A percentile compares a stretch with the other conserved stretches of the same genome.
Evolutionary conservation across 2,113 vertebrate genomes (phyloP).

Genomic region (Macroglossus sobrinus): DNA sequence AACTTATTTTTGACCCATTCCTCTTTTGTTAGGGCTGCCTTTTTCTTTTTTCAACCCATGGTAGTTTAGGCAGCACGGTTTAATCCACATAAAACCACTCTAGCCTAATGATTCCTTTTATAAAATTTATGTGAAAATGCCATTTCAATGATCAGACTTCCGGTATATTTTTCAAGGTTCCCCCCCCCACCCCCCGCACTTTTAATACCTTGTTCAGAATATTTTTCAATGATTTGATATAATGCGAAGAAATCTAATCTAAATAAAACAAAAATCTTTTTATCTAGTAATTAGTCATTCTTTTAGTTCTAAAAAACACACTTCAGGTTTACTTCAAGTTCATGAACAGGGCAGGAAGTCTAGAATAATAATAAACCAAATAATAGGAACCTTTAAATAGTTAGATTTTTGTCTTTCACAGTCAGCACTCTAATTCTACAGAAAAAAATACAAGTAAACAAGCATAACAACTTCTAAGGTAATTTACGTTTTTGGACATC

Average conservation of each 20-base stretch:
- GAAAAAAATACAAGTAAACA: not conserved
- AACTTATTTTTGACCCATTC: not conserved
- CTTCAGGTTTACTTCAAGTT: not conserved
- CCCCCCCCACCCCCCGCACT: no score
- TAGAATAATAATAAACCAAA: not conserved
- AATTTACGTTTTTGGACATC: not conserved
- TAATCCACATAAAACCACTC: not conserved
- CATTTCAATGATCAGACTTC: not conserved
- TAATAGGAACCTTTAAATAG: not conserved
- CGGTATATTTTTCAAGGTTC: not conserved
- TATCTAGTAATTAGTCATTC: not conserved
- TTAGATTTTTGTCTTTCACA: not conserved
- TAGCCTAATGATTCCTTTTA: not conserved
- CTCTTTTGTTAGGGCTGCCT: not conserved
- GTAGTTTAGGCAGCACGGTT: not conserved
- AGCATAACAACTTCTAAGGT: not conserved
- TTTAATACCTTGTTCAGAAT: not conserved
- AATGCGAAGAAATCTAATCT: not conserved
- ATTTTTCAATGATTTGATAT: not conserved
- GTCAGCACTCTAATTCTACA: not conserved
- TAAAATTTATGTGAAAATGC: not conserved
- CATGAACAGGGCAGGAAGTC: not conserved
- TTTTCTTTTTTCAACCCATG: not conserved
- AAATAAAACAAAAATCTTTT: conserved; percentile 5
- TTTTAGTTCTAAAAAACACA: not conserved